phyloP scores from a whole-genome alignment of 2,888 invertebrate species.

The Trissolcus brochymenae region DNA sequence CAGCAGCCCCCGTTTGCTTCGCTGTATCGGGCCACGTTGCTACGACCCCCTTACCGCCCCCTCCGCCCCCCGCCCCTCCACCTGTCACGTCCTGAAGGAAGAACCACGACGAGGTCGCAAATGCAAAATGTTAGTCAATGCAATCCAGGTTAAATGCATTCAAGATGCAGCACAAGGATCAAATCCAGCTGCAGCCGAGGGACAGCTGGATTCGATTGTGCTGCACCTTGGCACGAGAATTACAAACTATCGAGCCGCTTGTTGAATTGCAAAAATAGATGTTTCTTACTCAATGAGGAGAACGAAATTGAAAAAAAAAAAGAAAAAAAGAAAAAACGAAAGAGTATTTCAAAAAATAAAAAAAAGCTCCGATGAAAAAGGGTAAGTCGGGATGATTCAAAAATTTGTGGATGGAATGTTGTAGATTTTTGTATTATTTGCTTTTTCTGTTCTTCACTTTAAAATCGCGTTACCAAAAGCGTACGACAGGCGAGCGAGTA shows the following conservation, averaged over 20 bases:
- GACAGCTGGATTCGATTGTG: conserved; percentile 8
- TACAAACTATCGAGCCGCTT: conserved; percentile 41
- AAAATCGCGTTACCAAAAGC: conserved; percentile 18
- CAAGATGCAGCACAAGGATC: conserved; percentile 20
- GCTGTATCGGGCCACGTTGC: conserved; percentile 90
- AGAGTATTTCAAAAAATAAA: conserved; percentile 8
- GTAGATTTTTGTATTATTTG: background rate
- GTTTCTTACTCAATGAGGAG: conserved; percentile 41
- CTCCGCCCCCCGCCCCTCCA: conserved; percentile 64
- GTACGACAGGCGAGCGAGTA: conserved; percentile 21
- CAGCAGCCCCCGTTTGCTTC: conserved; percentile 87
- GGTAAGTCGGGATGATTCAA: conserved; percentile 46
- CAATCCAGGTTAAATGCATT: conserved; percentile 53
- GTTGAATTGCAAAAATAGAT: conserved; percentile 44
- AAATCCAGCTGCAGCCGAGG: conserved; percentile 21
- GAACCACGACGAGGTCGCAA: conserved; percentile 73
- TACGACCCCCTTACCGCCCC: conserved; percentile 84
- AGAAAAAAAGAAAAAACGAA: background rate
- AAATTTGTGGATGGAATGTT: too few relatives aligned
- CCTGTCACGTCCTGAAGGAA: conserved; percentile 75
- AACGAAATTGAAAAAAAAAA: background rate
- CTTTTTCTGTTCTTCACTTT: background rate
- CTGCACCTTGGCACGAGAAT: conserved; percentile 23
- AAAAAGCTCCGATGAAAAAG: conserved; percentile 48
- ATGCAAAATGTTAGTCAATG: conserved; percentile 68